Conservation (phyloP, 2,888 invertebrate genomes). For the Xestia sexstrigata region DNA sequence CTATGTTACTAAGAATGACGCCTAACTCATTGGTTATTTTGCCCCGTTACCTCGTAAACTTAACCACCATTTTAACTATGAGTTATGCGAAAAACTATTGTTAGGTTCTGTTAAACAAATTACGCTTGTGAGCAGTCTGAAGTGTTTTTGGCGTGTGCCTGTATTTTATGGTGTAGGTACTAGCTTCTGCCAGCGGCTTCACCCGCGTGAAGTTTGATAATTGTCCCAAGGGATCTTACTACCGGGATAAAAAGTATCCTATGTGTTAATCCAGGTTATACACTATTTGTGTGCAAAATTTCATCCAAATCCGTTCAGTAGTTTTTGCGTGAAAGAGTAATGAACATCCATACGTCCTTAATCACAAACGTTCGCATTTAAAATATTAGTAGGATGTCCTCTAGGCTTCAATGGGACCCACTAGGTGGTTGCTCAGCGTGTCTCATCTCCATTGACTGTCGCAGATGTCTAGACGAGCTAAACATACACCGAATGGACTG, state of each 20-base stretch:
- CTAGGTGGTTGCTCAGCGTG: not conserved
- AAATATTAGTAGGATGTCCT: not conserved
- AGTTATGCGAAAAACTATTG: constrained; percentile 62
- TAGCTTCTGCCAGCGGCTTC: too few relatives aligned
- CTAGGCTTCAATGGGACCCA: not conserved
- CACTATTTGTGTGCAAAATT: too few relatives aligned
- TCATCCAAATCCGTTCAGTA: too few relatives aligned
- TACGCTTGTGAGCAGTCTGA: constrained; percentile 23
- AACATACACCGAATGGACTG: too few relatives aligned
- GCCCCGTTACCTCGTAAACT: constrained; percentile 73
- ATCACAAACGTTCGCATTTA: too few relatives aligned
- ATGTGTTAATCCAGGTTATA: too few relatives aligned
- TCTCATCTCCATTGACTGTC: not conserved
- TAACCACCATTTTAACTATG: constrained; percentile 70
- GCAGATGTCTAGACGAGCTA: not conserved
- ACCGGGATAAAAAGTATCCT: too few relatives aligned
- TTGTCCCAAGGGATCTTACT: too few relatives aligned
- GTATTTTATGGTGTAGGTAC: constrained; percentile 3
- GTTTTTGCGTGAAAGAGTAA: too few relatives aligned
- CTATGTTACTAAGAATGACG: constrained; percentile 61
- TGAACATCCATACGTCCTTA: too few relatives aligned
- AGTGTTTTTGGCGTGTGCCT: not conserved
- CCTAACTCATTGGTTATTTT: constrained; percentile 64
- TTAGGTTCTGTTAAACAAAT: constrained; percentile 46
- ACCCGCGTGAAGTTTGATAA: too few relatives aligned